A percentile compares a stretch with the other conserved stretches of the same genome.
Evolutionary conservation across 1,140 invertebrate genomes (phyloP).

Genomic region (Venturia canescens): DNA sequence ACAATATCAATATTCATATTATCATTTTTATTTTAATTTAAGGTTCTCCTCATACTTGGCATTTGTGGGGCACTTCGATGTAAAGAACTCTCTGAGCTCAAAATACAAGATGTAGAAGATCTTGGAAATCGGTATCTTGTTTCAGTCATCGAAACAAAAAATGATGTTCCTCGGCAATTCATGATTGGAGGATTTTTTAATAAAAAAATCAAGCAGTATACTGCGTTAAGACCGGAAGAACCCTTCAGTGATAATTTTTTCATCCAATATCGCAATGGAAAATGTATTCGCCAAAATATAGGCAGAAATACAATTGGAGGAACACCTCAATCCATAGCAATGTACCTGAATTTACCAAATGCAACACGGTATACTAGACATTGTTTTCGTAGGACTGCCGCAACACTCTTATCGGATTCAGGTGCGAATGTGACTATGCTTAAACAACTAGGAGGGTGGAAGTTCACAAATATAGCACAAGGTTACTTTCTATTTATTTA

Average conservation of each 20-base stretch:
- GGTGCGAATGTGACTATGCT: conserved; percentile 41
- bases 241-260: conserved; percentile 40
- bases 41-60: too few species aligned
- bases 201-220: conserved; percentile 42
- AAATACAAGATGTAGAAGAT: too few species aligned
- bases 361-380: conserved; percentile 45
- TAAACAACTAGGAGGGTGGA: conserved; percentile 31
- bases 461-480: conserved; percentile 31
- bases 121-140: too few species aligned
- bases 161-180: conserved; percentile 48
- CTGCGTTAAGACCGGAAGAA: conserved; percentile 28
- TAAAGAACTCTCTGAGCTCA: too few species aligned
- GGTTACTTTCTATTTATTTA: conserved; percentile 22
- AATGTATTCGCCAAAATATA: conserved; percentile 33
- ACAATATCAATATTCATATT: too few species aligned
- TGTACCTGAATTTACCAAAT: conserved; percentile 30
- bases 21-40: too few species aligned
- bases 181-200: conserved; percentile 40
- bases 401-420: conserved; percentile 40
- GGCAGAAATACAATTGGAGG: conserved; percentile 43
- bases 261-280: conserved; percentile 39
- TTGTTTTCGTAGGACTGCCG: conserved; percentile 48
- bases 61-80: too few species aligned
- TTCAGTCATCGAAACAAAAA: conserved; percentile 43
- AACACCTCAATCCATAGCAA: conserved; percentile 38